A percentile compares a stretch with the other conserved stretches of the same genome.
Evolutionary conservation across 2,113 vertebrate species (phyloP).

Genomic region (Orthonyx spaldingii): DNA sequence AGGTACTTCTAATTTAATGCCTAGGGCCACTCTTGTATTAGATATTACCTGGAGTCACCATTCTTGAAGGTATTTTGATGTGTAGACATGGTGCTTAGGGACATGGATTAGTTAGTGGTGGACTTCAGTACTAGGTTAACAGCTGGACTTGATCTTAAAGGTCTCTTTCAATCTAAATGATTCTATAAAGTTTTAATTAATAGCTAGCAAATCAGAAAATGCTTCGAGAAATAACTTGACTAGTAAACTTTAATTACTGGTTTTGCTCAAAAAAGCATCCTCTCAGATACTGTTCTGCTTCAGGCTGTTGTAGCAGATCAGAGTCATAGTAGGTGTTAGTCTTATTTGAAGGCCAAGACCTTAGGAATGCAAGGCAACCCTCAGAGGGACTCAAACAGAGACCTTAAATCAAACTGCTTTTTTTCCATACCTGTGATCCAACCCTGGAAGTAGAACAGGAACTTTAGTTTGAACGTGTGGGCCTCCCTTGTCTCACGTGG

Average conservation of each 20-base stretch:
- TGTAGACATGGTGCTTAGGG: background rate
- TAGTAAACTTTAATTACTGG: background rate
- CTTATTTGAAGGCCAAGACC: background rate
- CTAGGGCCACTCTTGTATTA: background rate
- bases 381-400: background rate
- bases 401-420: background rate
- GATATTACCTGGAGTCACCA: background rate
- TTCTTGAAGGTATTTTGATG: background rate
- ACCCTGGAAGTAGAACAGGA: background rate
- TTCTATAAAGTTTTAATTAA: background rate
- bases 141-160: background rate
- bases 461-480: background rate
- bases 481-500: background rate
- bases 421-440: background rate
- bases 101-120: background rate
- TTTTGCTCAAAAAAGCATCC: background rate
- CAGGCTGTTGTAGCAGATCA: background rate
- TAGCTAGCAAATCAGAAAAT: background rate
- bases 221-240: background rate
- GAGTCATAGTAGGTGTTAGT: background rate
- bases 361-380: background rate
- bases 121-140: background rate
- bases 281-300: background rate
- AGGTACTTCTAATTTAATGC: background rate
- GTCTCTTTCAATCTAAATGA: background rate